Conservation (phyloP, 2,888 invertebrate genomes). For the Pimpla rufipes region DNA sequence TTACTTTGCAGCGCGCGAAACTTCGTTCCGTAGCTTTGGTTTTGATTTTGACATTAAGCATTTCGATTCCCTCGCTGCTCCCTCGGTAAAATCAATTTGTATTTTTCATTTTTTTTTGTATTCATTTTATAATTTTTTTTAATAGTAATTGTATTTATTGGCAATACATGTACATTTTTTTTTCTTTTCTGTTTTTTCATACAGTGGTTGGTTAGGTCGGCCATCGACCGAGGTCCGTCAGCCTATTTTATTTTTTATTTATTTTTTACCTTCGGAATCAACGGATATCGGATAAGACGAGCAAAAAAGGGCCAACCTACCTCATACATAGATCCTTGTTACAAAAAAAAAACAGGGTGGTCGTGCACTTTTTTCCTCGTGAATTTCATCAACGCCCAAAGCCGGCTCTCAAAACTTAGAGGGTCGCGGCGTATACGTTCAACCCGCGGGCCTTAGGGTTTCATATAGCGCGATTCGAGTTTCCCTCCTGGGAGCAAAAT, state of each 20-base stretch:
- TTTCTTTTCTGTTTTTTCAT: no score
- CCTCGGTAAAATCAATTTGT: background rate
- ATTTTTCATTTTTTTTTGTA: conserved; percentile 15
- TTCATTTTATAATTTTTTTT: no score
- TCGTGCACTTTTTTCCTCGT: conserved; percentile 1
- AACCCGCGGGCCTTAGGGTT: conserved; percentile 41
- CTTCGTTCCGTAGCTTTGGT: conserved; percentile 33
- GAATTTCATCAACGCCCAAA: conserved; percentile 61
- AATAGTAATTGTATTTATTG: no score
- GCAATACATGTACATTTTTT: no score
- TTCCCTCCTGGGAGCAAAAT: conserved; percentile 61
- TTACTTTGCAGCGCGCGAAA: conserved; percentile 13
- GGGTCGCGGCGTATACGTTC: conserved; percentile 5
- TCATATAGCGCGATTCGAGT: conserved; percentile 53
- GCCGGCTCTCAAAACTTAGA: conserved; percentile 59
- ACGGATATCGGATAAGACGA: conserved; percentile 33
- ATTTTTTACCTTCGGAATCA: conserved; percentile 4
- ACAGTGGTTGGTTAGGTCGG: no score
- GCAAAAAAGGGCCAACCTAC: background rate
- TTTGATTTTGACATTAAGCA: conserved; percentile 42
- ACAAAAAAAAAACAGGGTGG: background rate
- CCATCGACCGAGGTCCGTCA: no score
- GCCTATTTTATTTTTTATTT: background rate
- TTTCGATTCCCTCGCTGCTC: conserved; percentile 18
- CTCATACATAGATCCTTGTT: background rate